Evolutionary conservation across 1,140 invertebrate species (phyloP), one percentile per base, ranked within the genome.

Genomic region (Drosophila tristis): DNA sequence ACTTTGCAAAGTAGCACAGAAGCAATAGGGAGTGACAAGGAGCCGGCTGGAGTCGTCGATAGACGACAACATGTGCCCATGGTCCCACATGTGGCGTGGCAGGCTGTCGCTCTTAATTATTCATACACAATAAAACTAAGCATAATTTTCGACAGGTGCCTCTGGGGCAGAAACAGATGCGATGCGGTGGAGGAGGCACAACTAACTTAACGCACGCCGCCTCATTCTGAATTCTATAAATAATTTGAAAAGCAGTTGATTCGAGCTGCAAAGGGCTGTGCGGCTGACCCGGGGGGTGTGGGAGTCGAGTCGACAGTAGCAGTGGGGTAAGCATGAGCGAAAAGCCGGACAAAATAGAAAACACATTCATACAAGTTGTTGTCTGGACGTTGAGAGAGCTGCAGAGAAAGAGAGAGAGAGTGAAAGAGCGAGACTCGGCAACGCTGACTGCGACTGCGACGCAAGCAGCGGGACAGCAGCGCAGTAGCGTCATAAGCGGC

Each of bases 361-460:
- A 75, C 74, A 86, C 82, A 87, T 87, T 87, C 82, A 82, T 87
- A 87, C 82, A 87, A 87, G 84, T 87, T 87, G 82, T 89, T 89
- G 82, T 42, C 9, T 35, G 31, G 16, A 60, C 42, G 20, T 23
- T 16, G 35, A 6, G 25, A 13, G 29, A 44, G 8, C 6, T 82
- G 43, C 9, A 45, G n/a, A 16, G 16, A 60, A 45, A 25, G 20
- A 43, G 29, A 5, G 23, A 4, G 25, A 13, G 29, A 44, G 8
- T 2, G 26, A 16, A 44, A 9, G 39, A 29, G 39, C 8, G 35
- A 29, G 47, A 2, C 11, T 2, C 15, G 42, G 47, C 20, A 4
- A 13, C 48, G 61, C 26, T 53, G 49, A 45, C 60, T 5, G 7
- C 20, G 71, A 29, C 65, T 23, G 29, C 44, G 48, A 71, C 64